A percentile compares a stretch with the other conserved stretches of the same genome.
phyloP scores from a whole-genome alignment of 1,140 invertebrate genomes.

The Orchestia grillus region DNA sequence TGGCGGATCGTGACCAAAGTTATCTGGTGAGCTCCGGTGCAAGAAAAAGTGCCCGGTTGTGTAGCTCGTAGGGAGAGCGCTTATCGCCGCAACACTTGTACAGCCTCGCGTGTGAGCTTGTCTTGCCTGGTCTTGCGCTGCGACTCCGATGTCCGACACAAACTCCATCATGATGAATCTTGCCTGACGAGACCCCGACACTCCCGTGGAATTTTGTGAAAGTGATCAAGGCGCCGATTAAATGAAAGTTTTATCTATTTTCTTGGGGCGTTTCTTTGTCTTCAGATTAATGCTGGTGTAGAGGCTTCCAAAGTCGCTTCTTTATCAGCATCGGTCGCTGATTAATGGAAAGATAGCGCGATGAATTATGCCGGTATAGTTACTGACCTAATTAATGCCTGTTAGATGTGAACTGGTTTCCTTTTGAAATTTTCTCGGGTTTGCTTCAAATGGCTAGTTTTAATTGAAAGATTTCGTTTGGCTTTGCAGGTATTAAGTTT shows the following conservation, averaged over 20 bases:
- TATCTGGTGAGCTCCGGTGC: background rate
- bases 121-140: background rate
- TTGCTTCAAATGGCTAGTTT: background rate
- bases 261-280: conserved; percentile 6
- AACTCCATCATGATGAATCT: conserved; percentile 50
- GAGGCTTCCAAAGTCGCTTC: background rate
- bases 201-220: conserved; percentile 33
- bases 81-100: conserved; percentile 36
- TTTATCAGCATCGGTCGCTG: conserved; percentile 11
- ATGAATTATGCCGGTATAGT: conserved; percentile 3
- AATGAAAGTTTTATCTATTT: conserved; percentile 45
- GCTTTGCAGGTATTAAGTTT: background rate
- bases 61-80: background rate
- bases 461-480: background rate
- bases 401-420: background rate
- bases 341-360: conserved; percentile 19
- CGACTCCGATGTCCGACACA: conserved; percentile 15
- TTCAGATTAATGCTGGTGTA: conserved; percentile 38
- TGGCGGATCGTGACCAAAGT: conserved; percentile 43
- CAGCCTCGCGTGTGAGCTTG: background rate
- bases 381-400: background rate
- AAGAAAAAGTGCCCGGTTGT: background rate
- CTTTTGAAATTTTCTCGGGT: background rate
- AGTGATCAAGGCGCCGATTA: conserved; percentile 45
- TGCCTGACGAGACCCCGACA: conserved; percentile 22